Percentiles rank a stretch among this genome's conserved stretches.
Evolutionary conservation across 2,797 vertebrate genomes (phyloP).

Genomic region (Mycteria americana): DNA sequence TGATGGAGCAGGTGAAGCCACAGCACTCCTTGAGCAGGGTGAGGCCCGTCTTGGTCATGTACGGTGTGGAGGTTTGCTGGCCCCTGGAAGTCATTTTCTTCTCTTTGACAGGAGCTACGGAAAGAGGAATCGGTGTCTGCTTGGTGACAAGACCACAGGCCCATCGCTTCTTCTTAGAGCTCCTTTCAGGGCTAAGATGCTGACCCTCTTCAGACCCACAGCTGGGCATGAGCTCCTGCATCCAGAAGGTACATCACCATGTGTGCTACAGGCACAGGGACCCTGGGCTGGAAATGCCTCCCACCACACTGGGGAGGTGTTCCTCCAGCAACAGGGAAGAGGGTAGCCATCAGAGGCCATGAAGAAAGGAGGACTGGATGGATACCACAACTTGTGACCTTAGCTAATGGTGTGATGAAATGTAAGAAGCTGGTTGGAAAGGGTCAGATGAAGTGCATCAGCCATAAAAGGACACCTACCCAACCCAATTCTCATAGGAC

Average conservation of each 20-base stretch:
- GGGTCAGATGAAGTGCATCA: neutral
- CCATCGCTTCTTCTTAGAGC: neutral
- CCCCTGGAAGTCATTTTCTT: slow-evolving; percentile 75
- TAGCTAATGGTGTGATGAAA: neutral
- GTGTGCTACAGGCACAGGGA: neutral
- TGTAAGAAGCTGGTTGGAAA: neutral
- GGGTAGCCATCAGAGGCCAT: neutral
- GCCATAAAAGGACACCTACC: neutral
- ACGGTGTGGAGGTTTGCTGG: slow-evolving; percentile 76
- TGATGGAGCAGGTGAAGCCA: slow-evolving; percentile 86
- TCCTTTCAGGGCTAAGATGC: neutral
- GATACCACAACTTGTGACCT: neutral
- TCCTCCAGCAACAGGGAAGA: neutral
- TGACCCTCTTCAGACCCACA: neutral
- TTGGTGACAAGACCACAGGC: neutral
- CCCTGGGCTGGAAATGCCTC: neutral
- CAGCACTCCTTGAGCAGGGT: slow-evolving; percentile 88
- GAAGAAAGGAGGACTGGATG: neutral
- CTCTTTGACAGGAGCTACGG: slow-evolving; percentile 70
- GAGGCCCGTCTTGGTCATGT: slow-evolving; percentile 81
- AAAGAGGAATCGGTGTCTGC: neutral
- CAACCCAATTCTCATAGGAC: neutral
- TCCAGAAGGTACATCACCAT: neutral
- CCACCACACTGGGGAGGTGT: neutral
- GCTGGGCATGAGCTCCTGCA: neutral